A percentile compares a stretch with the other conserved stretches of the same genome.
These are phyloP conservation scores for Peromyscus nudipes DNA, from an alignment of 2,797 vertebrate genomes.

Conservation along the genomic window DNA sequence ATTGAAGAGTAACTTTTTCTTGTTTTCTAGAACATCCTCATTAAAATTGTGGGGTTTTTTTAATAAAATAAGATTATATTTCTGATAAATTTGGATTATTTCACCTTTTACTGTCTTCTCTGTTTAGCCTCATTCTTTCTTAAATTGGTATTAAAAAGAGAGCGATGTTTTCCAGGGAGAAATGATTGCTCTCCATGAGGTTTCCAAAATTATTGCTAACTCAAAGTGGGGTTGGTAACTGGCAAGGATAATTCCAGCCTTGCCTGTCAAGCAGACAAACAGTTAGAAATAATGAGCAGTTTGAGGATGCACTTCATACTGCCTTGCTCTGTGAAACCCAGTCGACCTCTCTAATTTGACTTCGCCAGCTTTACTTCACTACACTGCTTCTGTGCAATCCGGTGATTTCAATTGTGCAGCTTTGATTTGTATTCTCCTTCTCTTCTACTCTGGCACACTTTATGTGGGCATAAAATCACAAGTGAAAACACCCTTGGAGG, in stretches of 20 bases:
- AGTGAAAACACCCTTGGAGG: not conserved
- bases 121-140: not conserved
- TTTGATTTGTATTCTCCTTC: not conserved
- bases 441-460: not conserved
- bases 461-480: not conserved
- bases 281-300: slow-evolving; percentile 23
- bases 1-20: not conserved
- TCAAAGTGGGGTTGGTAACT: not conserved
- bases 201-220: slow-evolving; percentile 49
- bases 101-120: not conserved
- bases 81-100: slow-evolving; percentile 8
- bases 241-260: not conserved
- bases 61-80: not conserved
- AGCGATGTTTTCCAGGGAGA: not conserved
- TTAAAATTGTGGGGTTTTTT: not conserved
- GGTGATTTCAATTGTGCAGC: not conserved
- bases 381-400: not conserved
- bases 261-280: slow-evolving; percentile 27
- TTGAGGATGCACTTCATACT: not conserved
- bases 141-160: slow-evolving; percentile 13
- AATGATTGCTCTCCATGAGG: not conserved
- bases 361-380: not conserved
- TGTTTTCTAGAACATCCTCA: not conserved
- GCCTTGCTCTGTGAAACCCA: not conserved
- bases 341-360: not conserved